Base-by-base conservation (phyloP, 2,113 vertebrate species). In the Phycodurus eques region DNA sequence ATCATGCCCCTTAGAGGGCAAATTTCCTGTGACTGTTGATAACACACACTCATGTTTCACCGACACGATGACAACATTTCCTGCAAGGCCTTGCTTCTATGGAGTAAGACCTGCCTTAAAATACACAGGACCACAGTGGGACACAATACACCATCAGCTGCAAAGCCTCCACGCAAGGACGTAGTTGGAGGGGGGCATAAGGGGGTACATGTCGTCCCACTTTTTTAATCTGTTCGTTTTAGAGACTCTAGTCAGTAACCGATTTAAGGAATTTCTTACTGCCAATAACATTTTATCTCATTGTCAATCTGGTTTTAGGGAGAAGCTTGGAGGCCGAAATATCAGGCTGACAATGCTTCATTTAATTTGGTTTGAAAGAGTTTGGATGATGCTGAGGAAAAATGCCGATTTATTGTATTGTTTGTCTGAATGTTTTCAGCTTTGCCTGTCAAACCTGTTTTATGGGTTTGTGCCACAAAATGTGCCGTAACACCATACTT, bases 1-100 rank as follows among this genome's bases (percentile, higher is more conserved):
- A 31, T 31, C 27, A 31, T 13, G 22, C 22, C 56, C 56, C 56
- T 59, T 13, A 2, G 56, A 59, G 56, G 56, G 22, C 22, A 59
- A 59, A 59, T 59, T 59, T 59, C 56, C 56, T 59, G 56, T 59
- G 22, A 14, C 22, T 59, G 22, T 22, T 31, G 56, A 59, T 59
- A 59, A 59, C 56, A 31, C 56, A 59, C 56, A 59, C 56, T 59
- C 56, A 6, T 59, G 56, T 59, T 59, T 59, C 56, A 59, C n/a
- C 27, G n/a, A 2, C 56, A 12, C 13, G 56, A 59, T 59, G 56
- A 59, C 56, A 57, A 57, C 56, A 59, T 59, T 59, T 59, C 22
- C 56, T 10, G 56, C 14, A 59, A 59, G 56, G 22, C 22, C 56
- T 14, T 59, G n/a, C 56, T 31, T 59, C 3, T 20, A 54, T 54